phyloP scores from a whole-genome alignment of 2,113 vertebrate genomes.

The Redunca redunca region DNA sequence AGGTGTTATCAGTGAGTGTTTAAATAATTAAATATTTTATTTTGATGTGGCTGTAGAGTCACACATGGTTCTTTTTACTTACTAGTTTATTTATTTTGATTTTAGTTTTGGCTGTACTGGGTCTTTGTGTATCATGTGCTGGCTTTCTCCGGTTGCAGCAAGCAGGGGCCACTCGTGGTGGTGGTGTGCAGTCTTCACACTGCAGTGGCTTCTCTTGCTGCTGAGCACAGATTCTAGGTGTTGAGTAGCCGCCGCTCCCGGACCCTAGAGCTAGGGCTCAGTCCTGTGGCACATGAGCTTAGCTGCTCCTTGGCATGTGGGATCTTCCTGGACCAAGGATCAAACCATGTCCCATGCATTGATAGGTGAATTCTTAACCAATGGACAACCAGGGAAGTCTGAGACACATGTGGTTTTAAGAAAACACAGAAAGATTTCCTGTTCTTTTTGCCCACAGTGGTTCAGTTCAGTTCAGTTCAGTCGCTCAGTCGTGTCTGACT shows the following conservation, averaged over 20 bases:
- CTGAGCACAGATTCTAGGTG: neutral
- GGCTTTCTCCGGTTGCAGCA: neutral
- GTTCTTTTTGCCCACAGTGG: fast-evolving
- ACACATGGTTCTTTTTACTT: neutral
- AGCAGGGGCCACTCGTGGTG: fast-evolving
- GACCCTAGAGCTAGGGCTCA: neutral
- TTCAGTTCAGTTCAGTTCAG: no score
- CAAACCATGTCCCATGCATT: neutral
- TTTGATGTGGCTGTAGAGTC: neutral
- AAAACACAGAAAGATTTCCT: neutral
- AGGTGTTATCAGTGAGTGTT: neutral
- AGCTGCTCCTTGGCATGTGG: neutral
- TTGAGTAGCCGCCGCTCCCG: neutral
- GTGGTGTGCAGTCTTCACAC: neutral
- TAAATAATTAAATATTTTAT: neutral
- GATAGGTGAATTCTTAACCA: neutral
- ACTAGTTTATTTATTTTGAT: neutral
- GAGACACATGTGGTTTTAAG: neutral
- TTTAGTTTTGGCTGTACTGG: neutral
- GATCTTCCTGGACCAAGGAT: neutral
- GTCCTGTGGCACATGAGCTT: neutral
- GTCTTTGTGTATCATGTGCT: neutral
- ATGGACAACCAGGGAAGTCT: neutral
- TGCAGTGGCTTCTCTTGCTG: neutral
- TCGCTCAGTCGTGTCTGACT: no score